phyloP scores from a whole-genome alignment of 2,888 invertebrate species.

The Eilema griseolum region DNA sequence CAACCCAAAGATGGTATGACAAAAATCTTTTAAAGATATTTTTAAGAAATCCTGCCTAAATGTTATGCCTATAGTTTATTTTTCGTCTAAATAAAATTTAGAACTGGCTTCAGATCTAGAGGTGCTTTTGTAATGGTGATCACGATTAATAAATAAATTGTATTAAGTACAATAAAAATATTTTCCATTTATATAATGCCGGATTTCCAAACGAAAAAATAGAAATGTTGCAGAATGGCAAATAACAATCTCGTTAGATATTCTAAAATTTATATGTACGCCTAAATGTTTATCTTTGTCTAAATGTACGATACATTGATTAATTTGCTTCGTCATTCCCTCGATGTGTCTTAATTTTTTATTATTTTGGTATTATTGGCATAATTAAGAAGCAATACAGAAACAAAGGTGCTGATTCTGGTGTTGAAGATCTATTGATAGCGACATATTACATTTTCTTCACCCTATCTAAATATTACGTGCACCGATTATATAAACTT shows the following conservation, averaged over 20 bases:
- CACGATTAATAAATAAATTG: constrained; percentile 24
- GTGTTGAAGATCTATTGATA: constrained; percentile 34
- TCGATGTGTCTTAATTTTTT: not conserved
- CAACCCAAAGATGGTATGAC: constrained; percentile 14
- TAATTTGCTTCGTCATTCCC: not conserved
- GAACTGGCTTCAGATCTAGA: constrained; percentile 33
- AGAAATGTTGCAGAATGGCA: not conserved
- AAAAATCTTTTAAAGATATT: constrained; percentile 15
- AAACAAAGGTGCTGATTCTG: constrained; percentile 44
- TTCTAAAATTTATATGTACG: not conserved
- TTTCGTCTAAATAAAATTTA: constrained; percentile 32
- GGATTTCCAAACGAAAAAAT: not conserved
- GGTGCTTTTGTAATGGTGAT: constrained; percentile 49
- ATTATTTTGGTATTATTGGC: not conserved
- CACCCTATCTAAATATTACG: constrained; percentile 44
- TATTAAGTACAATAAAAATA: constrained; percentile 33
- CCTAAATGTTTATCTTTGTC: not conserved
- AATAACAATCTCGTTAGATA: not conserved
- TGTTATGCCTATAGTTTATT: constrained; percentile 18
- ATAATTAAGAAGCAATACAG: not conserved
- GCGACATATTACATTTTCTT: constrained; percentile 37
- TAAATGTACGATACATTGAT: not conserved
- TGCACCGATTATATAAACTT: constrained; percentile 46
- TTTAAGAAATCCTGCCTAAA: constrained; percentile 28
- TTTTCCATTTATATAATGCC: not conserved